Percentiles rank a stretch among this genome's conserved stretches.
Conservation (phyloP, 2,888 invertebrate species). For the Diarsia mendica region DNA sequence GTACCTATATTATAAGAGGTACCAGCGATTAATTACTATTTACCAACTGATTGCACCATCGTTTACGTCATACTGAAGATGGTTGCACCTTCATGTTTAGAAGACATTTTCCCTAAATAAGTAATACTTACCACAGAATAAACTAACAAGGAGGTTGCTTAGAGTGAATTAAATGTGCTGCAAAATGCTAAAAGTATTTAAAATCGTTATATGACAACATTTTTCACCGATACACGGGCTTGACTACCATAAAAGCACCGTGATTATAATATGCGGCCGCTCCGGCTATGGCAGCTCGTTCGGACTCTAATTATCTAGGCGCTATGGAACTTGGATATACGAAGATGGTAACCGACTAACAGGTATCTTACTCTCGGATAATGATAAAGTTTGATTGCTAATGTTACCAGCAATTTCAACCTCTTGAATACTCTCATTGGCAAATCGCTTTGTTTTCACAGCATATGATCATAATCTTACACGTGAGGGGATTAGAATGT, state of each 20-base stretch:
- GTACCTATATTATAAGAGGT: constrained; percentile 39
- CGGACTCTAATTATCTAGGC: constrained; percentile 84
- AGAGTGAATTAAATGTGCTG: constrained; percentile 63
- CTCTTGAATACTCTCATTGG: constrained; percentile 35
- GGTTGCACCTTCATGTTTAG: constrained; percentile 59
- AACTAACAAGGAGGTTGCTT: constrained; percentile 67
- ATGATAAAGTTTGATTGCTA: constrained; percentile 65
- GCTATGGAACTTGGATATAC: constrained; percentile 80
- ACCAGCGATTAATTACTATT: constrained; percentile 53
- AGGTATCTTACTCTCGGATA: constrained; percentile 38
- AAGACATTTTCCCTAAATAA: constrained; percentile 56
- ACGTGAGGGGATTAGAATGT: constrained; percentile 40
- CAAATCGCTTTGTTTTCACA: constrained; percentile 42
- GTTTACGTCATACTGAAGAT: constrained; percentile 64
- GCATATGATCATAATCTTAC: constrained; percentile 38
- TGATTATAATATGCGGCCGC: constrained; percentile 85
- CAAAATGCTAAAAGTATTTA: constrained; percentile 81
- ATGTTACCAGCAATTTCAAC: constrained; percentile 43
- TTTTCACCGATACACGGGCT: constrained; percentile 84
- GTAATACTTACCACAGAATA: constrained; percentile 57
- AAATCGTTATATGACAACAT: constrained; percentile 87
- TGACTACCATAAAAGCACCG: constrained; percentile 83
- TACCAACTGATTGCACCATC: constrained; percentile 35
- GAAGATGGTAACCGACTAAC: constrained; percentile 72
- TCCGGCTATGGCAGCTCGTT: constrained; percentile 85